phyloP scores from a whole-genome alignment of 2,113 vertebrate species.

The Psephotus haematonotus region DNA sequence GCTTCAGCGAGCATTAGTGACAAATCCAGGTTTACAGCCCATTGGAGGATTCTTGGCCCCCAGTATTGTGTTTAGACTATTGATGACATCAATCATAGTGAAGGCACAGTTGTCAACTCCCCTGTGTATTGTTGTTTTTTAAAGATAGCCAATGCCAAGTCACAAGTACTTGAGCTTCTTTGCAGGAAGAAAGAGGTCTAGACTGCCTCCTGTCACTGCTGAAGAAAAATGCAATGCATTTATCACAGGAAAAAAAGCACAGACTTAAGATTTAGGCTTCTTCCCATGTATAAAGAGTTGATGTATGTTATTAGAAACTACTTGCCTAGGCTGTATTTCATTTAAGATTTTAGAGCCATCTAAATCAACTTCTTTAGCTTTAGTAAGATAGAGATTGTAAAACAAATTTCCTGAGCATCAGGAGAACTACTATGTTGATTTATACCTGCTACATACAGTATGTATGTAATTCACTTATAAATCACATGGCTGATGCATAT shows the following conservation, averaged over 20 bases:
- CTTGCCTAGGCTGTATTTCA: conserved; percentile 29
- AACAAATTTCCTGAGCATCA: conserved; percentile 58
- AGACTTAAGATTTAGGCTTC: conserved; percentile 40
- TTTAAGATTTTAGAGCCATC: conserved; percentile 43
- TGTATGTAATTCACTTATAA: conserved; percentile 42
- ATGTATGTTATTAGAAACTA: conserved; percentile 54
- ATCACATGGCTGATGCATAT: neutral
- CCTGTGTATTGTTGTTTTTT: neutral
- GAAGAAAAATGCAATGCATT: conserved; percentile 32
- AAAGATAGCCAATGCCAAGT: neutral
- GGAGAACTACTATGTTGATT: conserved; percentile 36
- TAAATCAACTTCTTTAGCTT: conserved; percentile 62
- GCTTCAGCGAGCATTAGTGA: conserved; percentile 23
- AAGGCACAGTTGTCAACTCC: neutral
- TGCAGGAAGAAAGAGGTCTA: neutral
- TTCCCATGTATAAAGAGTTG: conserved; percentile 21
- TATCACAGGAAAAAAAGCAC: neutral
- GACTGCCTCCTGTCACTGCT: neutral
- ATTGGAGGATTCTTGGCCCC: conserved; percentile 16
- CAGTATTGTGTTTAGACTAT: conserved; percentile 26
- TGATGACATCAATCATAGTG: conserved; percentile 46
- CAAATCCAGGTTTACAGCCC: conserved; percentile 48
- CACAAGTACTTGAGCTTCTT: neutral
- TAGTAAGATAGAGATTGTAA: conserved; percentile 55
- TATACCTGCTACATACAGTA: conserved; percentile 34